phyloP scores from a whole-genome alignment of 2,113 vertebrate species.

The Bambusicola thoracicus region DNA sequence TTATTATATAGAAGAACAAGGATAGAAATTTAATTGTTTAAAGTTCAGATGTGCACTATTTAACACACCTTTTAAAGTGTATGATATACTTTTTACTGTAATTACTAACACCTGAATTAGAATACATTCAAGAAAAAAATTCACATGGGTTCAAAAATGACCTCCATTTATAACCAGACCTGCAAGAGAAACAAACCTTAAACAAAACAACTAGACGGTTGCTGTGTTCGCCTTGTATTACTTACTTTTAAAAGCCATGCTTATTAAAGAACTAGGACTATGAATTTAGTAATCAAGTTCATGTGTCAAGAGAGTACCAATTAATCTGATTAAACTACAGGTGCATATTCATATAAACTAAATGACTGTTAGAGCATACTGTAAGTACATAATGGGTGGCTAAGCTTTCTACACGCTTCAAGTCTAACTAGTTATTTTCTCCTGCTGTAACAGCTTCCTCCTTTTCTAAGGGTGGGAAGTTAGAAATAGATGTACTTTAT shows the following conservation, averaged over 20 bases:
- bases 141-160: neutral
- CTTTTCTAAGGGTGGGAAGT: neutral
- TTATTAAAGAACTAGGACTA: neutral
- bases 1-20: neutral
- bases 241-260: neutral
- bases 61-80: accelerated
- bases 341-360: neutral
- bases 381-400: neutral
- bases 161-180: neutral
- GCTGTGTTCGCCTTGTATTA: neutral
- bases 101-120: neutral
- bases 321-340: neutral
- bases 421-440: neutral
- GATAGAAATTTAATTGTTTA: neutral
- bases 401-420: neutral
- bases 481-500: neutral
- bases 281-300: neutral
- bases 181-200: neutral
- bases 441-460: neutral
- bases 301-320: neutral
- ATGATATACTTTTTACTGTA: neutral
- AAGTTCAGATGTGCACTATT: neutral
- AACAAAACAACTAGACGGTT: neutral
- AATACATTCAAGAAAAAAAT: neutral
- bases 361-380: neutral